Base-by-base conservation (phyloP, 2,113 vertebrate genomes). In the Pardalotus punctatus region DNA sequence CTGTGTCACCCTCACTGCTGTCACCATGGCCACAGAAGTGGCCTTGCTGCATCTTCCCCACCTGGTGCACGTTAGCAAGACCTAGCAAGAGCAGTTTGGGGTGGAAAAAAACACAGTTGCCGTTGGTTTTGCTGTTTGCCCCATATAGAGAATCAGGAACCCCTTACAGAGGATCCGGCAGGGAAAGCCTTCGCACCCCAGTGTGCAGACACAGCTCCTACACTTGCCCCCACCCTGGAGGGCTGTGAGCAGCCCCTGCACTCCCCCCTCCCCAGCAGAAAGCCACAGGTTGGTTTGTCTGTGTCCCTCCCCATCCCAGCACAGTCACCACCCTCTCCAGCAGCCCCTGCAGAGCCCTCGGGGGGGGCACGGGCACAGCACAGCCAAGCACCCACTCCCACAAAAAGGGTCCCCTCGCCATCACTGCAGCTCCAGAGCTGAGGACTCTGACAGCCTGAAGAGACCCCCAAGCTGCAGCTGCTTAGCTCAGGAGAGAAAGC, bases 101-200 rank as follows among this genome's bases (percentile, higher is more conserved):
- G 10, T 42, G 51, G 7, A 2, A 4, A 15, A 16, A 48, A 16
- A 2, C 36, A 2, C 12, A 1, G 5, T 1, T 5, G 10, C 6
- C 4, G 2, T 21, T 31, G 38, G 24, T 14, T 90, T 42, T 71
- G 70, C 42, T 23, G 43, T 40, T 38, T 61, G 15, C 5, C 42
- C 31, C 2, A 0, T 3, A 47, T 0, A 14, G 19, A 9, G 28
- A 5, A 21, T n/a, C 19, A 19, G 56, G 42, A 53, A 3, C 15
- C 71, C 56, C 33, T 9, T 0, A 8, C 0, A 2, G 0, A 0
- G 23, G 48, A 13, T 11, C 36, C 0, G 3, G 35, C 56, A 36
- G 61, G 53, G 51, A 85, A 65, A 4, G 35, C 7, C 22, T 64
- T 24, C 20, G 17, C 43, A 16, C 4, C 28, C 81, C 21, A 1